These are phyloP conservation scores for Drosophila cognata DNA, from an alignment of 2,888 invertebrate genomes.

Conservation along the genomic window DNA sequence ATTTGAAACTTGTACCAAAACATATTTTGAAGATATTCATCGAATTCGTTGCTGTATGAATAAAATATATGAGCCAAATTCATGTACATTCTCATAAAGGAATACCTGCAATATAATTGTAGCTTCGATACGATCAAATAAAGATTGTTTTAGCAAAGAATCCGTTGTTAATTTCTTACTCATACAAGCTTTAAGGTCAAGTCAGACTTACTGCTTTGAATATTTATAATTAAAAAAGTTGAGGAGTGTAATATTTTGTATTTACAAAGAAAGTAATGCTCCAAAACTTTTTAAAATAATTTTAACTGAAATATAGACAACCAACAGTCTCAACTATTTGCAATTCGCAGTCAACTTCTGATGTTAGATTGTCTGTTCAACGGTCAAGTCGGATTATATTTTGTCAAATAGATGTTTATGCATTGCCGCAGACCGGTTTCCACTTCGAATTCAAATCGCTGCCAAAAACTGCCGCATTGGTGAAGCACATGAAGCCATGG, in stretches of 20 bases:
- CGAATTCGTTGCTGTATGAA: no score
- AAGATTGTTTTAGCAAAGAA: no score
- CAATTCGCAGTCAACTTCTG: background rate
- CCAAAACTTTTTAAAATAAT: background rate
- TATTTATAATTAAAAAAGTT: background rate
- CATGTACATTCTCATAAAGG: no score
- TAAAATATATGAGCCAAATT: no score
- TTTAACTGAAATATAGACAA: background rate
- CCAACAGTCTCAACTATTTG: background rate
- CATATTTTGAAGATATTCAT: background rate
- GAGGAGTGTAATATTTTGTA: background rate
- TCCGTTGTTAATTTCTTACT: background rate
- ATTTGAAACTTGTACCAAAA: background rate
- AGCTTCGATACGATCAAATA: no score
- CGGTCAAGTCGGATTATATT: conserved; percentile 22
- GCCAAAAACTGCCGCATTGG: conserved; percentile 43
- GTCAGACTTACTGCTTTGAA: background rate
- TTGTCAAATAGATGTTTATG: conserved; percentile 34
- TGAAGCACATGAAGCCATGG: conserved; percentile 50
- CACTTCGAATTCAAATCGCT: conserved; percentile 29
- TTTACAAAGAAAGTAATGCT: background rate
- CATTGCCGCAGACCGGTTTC: conserved; percentile 33
- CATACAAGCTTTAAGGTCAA: no score
- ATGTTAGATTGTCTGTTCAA: background rate
- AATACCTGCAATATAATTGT: no score